Base-by-base conservation (phyloP, 2,888 invertebrate genomes). In the Lepetodrilus schrolli region DNA sequence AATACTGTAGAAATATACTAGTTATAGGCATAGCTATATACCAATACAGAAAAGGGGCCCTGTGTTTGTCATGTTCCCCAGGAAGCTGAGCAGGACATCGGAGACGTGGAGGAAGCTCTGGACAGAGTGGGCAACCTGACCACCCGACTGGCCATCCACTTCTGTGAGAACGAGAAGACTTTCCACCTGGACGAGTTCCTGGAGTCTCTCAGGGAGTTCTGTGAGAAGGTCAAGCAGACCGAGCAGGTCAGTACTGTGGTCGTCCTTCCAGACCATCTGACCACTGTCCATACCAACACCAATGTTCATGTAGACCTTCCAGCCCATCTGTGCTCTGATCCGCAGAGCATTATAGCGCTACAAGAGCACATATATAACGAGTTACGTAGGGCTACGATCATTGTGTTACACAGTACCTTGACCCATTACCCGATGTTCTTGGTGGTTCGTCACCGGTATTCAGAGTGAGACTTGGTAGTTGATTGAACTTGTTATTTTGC, bases 141-240 rank as follows among this genome's bases (percentile, higher is more conserved):
- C 38, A 93, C 93, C 78, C 94, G 95, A 77, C 92, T 98, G 37
- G 94, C 97, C 0, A 95, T 96, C 71, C 98, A 97, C 92, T 97
- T 97, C 91, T 98, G 98, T 90, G 98, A 98, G 90, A 98, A 98
- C 87, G 93, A 94, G 0, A 94, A 93, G 71, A 93, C 95, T 0
- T 98, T 98, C 90, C 96, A 96, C 89, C 92, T 98, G 43, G 97
- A 98, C 89, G 98, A 98, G 89, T 97, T 97, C 88, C 96, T 97
- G 87, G 94, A 95, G 90, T 94, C 96, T 80, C 94, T 98, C 88
- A 94, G 95, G 84, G 94, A 94, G 69, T 97, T 98, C 92, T 96
- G 96, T 90, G 93, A 94, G 66, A 91, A 90, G 76, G 87, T 91
- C 20, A 87, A 90, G 72, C 81, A 84, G 21, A 91, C 91, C 34